Percentiles rank a stretch among this genome's conserved stretches.
Evolutionary conservation across 2,797 vertebrate genomes (phyloP).

Genomic region (Oreochromis mossambicus): DNA sequence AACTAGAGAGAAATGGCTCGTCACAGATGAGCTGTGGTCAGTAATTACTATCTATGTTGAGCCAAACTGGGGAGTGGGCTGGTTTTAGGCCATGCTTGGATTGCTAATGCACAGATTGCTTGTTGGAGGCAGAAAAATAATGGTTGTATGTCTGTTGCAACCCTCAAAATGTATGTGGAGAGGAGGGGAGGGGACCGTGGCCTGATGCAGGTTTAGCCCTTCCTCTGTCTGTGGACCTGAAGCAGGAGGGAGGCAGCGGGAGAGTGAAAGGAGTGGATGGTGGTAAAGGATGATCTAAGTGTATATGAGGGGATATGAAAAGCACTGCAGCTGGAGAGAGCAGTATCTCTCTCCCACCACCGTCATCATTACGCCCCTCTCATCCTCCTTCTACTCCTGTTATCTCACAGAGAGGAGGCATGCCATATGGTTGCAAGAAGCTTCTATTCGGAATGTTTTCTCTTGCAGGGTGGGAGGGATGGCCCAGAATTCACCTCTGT

Average conservation of each 20-base stretch:
- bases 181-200: background rate
- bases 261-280: background rate
- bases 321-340: slow-evolving; percentile 38
- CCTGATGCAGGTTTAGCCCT: background rate
- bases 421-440: slow-evolving; percentile 38
- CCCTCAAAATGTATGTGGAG: slow-evolving; percentile 26
- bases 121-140: slow-evolving; percentile 49
- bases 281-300: slow-evolving; percentile 37
- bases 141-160: slow-evolving; percentile 33
- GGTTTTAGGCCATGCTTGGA: slow-evolving; percentile 36
- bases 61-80: slow-evolving; percentile 40
- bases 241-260: background rate
- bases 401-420: slow-evolving; percentile 46
- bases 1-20: slow-evolving; percentile 14
- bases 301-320: slow-evolving; percentile 35
- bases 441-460: slow-evolving; percentile 43
- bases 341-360: slow-evolving; percentile 20
- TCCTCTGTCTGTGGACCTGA: slow-evolving; percentile 6
- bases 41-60: slow-evolving; percentile 63
- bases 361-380: slow-evolving; percentile 47
- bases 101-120: slow-evolving; percentile 66
- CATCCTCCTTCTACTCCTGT: slow-evolving; percentile 38
- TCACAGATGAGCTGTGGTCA: slow-evolving; percentile 38
- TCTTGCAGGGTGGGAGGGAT: slow-evolving; percentile 36
- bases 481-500: slow-evolving; percentile 49